These are phyloP conservation scores for Drosophila micromelanica DNA, from an alignment of 1,140 invertebrate species.

Conservation along the genomic window DNA sequence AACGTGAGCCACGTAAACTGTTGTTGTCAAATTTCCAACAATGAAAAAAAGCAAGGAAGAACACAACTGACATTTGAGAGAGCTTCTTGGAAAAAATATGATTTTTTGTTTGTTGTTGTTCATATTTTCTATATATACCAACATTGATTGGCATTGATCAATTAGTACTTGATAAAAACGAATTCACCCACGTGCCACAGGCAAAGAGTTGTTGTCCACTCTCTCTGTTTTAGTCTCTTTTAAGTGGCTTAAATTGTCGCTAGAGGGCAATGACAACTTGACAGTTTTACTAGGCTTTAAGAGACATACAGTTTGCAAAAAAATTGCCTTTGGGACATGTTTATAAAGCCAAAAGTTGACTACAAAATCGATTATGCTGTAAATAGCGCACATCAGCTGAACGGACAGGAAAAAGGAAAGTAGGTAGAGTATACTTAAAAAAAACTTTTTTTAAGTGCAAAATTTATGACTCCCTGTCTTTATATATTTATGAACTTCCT, in stretches of 20 bases:
- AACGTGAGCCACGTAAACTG: slow-evolving; percentile 29
- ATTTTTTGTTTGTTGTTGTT: not conserved
- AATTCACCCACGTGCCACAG: slow-evolving; percentile 3
- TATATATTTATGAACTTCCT: no score
- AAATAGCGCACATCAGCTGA: no score
- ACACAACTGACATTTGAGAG: not conserved
- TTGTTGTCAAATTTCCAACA: not conserved
- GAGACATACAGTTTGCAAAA: slow-evolving; percentile 9
- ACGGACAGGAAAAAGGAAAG: no score
- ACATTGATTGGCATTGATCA: slow-evolving; percentile 28
- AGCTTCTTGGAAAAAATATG: not conserved
- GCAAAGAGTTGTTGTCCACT: not conserved
- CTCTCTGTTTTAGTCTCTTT: not conserved
- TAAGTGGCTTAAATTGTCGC: slow-evolving; percentile 36
- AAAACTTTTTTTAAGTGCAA: no score
- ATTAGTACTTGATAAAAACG: slow-evolving; percentile 32
- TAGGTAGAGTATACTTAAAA: no score
- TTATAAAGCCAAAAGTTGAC: slow-evolving; percentile 2
- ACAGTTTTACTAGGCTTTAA: slow-evolving; percentile 22
- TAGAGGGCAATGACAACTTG: slow-evolving; percentile 19
- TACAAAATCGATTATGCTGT: not conserved
- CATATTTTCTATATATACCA: not conserved
- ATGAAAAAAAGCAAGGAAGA: not conserved
- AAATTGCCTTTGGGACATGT: not conserved
- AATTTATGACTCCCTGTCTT: no score